Percentiles rank a stretch among this genome's conserved stretches.
phyloP scores from a whole-genome alignment of 2,797 vertebrate species.

The Huso huso region DNA sequence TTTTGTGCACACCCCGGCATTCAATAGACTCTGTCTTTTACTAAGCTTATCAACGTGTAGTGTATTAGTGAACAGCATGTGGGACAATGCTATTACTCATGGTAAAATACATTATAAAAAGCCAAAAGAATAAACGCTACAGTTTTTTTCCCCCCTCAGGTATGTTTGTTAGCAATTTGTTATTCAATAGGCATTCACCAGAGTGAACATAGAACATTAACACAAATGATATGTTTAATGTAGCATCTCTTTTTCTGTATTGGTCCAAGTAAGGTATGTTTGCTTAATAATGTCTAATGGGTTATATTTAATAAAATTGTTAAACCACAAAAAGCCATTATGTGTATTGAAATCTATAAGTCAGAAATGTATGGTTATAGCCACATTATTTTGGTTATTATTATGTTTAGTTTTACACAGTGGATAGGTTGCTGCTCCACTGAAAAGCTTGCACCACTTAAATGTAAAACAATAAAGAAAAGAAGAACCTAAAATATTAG shows the following conservation, averaged over 20 bases:
- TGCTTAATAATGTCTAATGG: conserved; percentile 23
- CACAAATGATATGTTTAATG: conserved; percentile 11
- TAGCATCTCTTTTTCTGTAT: conserved; percentile 18
- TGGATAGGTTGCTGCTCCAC: conserved; percentile 10
- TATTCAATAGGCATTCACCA: no score
- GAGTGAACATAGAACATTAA: neutral
- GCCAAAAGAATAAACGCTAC: conserved; percentile 88
- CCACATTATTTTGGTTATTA: conserved; percentile 42
- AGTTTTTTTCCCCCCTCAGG: conserved; percentile 65
- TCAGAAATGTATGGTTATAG: conserved; percentile 10
- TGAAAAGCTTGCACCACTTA: conserved; percentile 12
- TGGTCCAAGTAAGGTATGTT: conserved; percentile 23
- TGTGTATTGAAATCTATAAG: conserved; percentile 27
- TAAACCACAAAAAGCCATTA: conserved; percentile 24
- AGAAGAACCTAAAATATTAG: no score
- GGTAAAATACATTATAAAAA: conserved; percentile 63
- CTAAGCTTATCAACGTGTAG: conserved; percentile 64
- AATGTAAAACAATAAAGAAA: neutral
- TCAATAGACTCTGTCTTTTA: conserved; percentile 66
- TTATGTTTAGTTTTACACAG: conserved; percentile 3
- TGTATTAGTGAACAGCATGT: conserved; percentile 83
- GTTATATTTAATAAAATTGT: conserved; percentile 25
- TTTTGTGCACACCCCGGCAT: conserved; percentile 63
- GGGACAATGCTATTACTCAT: conserved; percentile 72
- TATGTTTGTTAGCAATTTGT: conserved; percentile 34